phyloP scores from a whole-genome alignment of 2,888 invertebrate species.

The Agrenia bidenticulata region DNA sequence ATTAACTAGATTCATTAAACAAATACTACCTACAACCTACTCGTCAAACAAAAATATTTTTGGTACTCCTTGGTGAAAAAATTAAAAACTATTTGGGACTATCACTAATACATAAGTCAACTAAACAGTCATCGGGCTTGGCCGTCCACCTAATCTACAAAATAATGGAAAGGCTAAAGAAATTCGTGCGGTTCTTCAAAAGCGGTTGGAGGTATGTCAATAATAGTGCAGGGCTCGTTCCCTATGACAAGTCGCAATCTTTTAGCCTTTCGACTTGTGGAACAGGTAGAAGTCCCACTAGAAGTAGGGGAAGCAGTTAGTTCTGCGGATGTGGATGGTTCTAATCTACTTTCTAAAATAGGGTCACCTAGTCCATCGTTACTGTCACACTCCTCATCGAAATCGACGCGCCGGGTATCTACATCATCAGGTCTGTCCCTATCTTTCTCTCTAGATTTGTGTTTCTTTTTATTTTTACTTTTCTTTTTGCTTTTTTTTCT shows the following conservation, averaged over 20 bases:
- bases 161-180: too few relatives aligned
- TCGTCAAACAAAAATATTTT: too few relatives aligned
- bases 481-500: conserved; percentile 49
- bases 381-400: neutral
- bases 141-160: too few relatives aligned
- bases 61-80: too few relatives aligned
- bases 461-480: conserved; percentile 47
- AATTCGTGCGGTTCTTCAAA: conserved; percentile 21
- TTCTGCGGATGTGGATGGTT: neutral
- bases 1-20: too few relatives aligned
- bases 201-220: conserved; percentile 37
- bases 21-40: too few relatives aligned
- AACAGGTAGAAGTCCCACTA: conserved; percentile 2
- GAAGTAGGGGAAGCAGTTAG: conserved; percentile 1
- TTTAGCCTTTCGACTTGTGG: conserved; percentile 58
- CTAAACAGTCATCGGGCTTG: too few relatives aligned
- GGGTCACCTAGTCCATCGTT: neutral
- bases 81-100: too few relatives aligned
- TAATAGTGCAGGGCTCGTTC: conserved; percentile 66
- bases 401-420: neutral
- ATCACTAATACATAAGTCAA: too few relatives aligned
- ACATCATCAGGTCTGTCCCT: conserved; percentile 53
- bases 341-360: neutral
- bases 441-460: conserved; percentile 53
- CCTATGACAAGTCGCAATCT: conserved; percentile 83